Base-by-base conservation (phyloP, 2,113 vertebrate species). In the Macheiramphus alcinus region DNA sequence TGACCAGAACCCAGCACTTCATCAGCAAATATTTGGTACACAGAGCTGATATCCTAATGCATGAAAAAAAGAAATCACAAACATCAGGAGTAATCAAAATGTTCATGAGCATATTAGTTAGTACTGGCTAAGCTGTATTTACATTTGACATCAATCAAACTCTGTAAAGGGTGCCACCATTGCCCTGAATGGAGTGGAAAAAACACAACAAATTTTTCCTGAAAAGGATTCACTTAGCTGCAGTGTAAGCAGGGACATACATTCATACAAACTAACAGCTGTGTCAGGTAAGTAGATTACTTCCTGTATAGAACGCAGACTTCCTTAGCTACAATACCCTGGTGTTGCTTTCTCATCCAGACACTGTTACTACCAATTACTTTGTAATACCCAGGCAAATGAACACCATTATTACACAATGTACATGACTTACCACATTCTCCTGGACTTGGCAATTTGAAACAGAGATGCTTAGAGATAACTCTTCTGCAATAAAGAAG, bases 1-100 rank as follows among this genome's bases (percentile, higher is more conserved):
- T 99, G 99, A 92, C 99, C 99, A 31, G 99, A 99, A 81, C 99
- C 99, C 97, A 99, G 98, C 80, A 99, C 99, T 96, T 99, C 99
- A 97, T 99, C 99, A 45, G 99, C 99, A 98, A 99, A 99, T 97
- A 99, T 99, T 93, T 99, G 99, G 97, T 99, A 99, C 75, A 99
- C 98, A 7, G 99, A 99, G 96, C 99, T 99, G 95, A 99, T 99
- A 97, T 99, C 99, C 99, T 99, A 95, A 62, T 76, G 86, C 59
- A 91, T 63, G 32, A 88, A 75, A 95, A 91, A 80, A 15, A 74
- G 10, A 95, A 96, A 86, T 47, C 50, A 79, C 53, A 89, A 90
- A 80, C 19, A 90, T 52, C 22, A 95, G 52, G 10, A 79, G 53
- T 78, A 86, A 93, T 70, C 53, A 86, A 66, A 90, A 73, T 11